These are phyloP conservation scores for Lasioglossum oenotherae DNA, from an alignment of 2,888 invertebrate species.

Conservation along the genomic window DNA sequence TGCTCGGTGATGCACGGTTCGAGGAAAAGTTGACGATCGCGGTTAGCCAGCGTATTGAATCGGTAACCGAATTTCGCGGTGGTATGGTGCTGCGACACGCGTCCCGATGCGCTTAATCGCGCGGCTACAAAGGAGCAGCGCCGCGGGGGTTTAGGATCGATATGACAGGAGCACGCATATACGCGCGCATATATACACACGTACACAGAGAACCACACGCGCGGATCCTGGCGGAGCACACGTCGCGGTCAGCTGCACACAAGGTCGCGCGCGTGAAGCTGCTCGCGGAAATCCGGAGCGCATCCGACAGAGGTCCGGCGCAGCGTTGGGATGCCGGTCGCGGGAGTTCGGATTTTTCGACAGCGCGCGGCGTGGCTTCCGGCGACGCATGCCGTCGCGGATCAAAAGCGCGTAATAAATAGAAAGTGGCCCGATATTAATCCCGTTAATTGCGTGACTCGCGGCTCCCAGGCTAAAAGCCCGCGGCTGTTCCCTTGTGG, in stretches of 20 bases:
- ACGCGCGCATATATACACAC: neutral
- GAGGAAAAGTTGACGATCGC: neutral
- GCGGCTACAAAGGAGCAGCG: conserved; percentile 57
- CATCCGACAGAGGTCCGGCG: conserved; percentile 79
- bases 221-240: conserved; percentile 75
- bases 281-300: conserved; percentile 81
- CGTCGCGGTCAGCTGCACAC: conserved; percentile 76
- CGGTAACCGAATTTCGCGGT: conserved; percentile 32
- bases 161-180: conserved; percentile 70
- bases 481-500: conserved; percentile 40
- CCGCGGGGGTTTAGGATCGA: conserved; percentile 70
- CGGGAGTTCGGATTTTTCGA: conserved; percentile 24
- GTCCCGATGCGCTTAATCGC: conserved; percentile 51
- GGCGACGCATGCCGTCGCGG: conserved; percentile 21
- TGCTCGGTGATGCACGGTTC: no score
- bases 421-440: conserved; percentile 76
- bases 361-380: conserved; percentile 26
- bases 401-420: conserved; percentile 77
- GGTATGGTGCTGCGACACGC: conserved; percentile 16
- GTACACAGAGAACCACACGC: conserved; percentile 69
- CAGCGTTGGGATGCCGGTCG: conserved; percentile 51
- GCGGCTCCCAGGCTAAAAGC: conserved; percentile 41
- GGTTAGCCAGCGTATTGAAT: neutral
- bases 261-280: conserved; percentile 79
- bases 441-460: conserved; percentile 77